Conservation (phyloP, 2,113 vertebrate genomes). For the Gulo gulo region DNA sequence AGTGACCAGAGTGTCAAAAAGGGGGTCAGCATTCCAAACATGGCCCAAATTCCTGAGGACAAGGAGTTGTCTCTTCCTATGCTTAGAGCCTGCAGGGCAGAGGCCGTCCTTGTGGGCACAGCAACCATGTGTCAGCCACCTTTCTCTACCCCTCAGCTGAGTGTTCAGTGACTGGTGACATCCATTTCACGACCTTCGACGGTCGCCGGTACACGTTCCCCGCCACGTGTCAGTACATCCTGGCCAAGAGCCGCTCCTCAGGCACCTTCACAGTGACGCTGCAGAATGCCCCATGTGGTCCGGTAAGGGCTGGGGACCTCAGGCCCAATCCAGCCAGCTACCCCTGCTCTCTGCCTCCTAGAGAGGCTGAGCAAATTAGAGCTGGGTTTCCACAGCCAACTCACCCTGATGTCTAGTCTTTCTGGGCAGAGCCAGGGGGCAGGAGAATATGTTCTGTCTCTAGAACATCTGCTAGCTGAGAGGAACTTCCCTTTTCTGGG, state of each 20-base stretch:
- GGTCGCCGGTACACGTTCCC: constrained; percentile 92
- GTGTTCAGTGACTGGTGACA: constrained; percentile 95
- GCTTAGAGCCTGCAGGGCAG: neutral
- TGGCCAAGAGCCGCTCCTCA: constrained; percentile 91
- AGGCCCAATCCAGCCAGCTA: neutral
- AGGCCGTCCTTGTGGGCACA: neutral
- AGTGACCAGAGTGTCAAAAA: neutral
- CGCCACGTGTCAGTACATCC: constrained; percentile 93
- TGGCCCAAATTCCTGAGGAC: neutral
- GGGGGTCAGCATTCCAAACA: neutral
- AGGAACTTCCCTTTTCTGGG: neutral
- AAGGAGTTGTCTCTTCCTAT: neutral
- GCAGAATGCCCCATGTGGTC: constrained; percentile 93
- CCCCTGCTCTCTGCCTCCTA: neutral
- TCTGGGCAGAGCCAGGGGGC: neutral
- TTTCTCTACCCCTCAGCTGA: constrained; percentile 85
- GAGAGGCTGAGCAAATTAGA: neutral
- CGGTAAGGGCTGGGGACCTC: constrained; percentile 81
- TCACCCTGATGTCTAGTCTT: neutral
- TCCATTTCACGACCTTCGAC: constrained; percentile 94
- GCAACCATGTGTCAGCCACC: neutral
- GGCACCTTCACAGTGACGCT: constrained; percentile 91
- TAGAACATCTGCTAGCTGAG: neutral
- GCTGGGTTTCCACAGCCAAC: neutral
- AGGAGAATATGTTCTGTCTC: neutral